A percentile compares a stretch with the other conserved stretches of the same genome.
Conservation (phyloP, 2,797 vertebrate genomes). For the Margarornis squamiger region DNA sequence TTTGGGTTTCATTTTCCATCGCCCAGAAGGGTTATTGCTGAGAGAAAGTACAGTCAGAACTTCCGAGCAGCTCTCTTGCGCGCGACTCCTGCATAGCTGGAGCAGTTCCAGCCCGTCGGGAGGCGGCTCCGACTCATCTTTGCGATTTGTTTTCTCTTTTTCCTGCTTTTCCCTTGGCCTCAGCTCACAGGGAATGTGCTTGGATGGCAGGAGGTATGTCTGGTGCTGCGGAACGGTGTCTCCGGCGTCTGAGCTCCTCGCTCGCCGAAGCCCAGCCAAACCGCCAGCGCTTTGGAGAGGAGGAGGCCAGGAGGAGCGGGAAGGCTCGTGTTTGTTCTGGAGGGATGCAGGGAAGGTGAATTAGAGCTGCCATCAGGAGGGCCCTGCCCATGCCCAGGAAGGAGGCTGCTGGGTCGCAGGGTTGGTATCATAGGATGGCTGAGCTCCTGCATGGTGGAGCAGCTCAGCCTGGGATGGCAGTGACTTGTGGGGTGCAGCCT, state of each 20-base stretch:
- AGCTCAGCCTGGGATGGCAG: not conserved
- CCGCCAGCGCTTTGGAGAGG: not conserved
- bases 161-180: not conserved
- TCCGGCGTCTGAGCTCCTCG: not conserved
- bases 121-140: not conserved
- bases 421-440: not conserved
- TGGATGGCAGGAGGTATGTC: slow-evolving; percentile 2
- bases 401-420: not conserved
- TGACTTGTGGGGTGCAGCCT: not conserved
- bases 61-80: not conserved
- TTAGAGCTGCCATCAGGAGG: not conserved
- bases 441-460: fast-evolving
- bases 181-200: not conserved
- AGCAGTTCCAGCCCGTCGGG: not conserved
- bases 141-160: not conserved
- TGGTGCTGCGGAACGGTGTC: not conserved
- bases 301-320: slow-evolving; percentile 10
- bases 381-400: not conserved
- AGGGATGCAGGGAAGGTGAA: not conserved
- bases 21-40: not conserved
- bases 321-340: slow-evolving; percentile 6
- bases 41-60: not conserved
- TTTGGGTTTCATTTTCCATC: slow-evolving; percentile 9
- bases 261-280: not conserved
- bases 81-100: not conserved